These are phyloP conservation scores for Melinaea marsaeus DNA, from an alignment of 2,888 invertebrate genomes.

Conservation along the genomic window DNA sequence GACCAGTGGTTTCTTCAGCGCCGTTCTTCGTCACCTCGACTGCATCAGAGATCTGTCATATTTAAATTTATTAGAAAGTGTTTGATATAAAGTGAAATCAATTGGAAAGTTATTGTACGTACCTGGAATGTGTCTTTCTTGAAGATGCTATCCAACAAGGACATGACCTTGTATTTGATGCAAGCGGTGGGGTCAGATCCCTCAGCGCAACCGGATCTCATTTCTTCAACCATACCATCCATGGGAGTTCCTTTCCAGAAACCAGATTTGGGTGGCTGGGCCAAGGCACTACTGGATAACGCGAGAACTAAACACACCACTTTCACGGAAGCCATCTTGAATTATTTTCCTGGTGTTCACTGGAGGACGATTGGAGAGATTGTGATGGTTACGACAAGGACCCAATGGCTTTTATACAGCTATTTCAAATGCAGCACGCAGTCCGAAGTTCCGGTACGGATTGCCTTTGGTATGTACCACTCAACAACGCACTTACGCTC, in stretches of 20 bases:
- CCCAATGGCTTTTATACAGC: conserved; percentile 75
- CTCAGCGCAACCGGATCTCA: conserved; percentile 84
- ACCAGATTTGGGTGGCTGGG: conserved; percentile 80
- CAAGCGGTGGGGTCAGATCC: conserved; percentile 88
- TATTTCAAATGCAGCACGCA: conserved; percentile 75
- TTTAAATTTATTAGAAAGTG: conserved; percentile 11
- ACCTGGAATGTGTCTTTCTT: conserved; percentile 89
- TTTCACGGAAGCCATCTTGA: conserved; percentile 69
- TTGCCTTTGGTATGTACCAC: conserved; percentile 62
- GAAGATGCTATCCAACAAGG: conserved; percentile 86
- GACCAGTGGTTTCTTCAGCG: conserved; percentile 78
- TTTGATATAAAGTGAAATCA: conserved; percentile 12
- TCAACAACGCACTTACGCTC: conserved; percentile 56
- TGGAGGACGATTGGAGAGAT: conserved; percentile 61
- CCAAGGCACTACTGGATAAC: conserved; percentile 77
- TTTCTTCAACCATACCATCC: conserved; percentile 86
- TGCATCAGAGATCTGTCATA: conserved; percentile 81
- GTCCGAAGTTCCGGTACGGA: conserved; percentile 70
- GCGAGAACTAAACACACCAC: conserved; percentile 72
- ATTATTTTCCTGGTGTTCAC: conserved; percentile 59
- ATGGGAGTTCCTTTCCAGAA: conserved; percentile 85
- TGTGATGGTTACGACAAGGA: conserved; percentile 74
- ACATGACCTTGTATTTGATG: conserved; percentile 89
- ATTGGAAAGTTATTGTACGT: conserved; percentile 36
- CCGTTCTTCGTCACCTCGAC: conserved; percentile 87